phyloP scores from a whole-genome alignment of 2,888 invertebrate genomes.

The Ethmia dodecea region DNA sequence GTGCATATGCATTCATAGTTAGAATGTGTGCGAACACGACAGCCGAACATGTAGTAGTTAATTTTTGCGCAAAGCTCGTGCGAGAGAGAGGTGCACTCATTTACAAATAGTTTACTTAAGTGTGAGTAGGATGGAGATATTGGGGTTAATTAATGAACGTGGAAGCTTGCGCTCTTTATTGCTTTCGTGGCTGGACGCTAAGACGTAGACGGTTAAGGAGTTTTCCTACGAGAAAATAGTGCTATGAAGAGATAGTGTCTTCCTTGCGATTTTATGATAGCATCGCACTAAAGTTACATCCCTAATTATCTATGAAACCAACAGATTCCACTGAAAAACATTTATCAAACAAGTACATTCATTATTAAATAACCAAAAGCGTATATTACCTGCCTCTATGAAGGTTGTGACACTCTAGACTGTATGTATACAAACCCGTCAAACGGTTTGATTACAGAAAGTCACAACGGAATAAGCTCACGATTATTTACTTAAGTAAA shows the following conservation, averaged over 20 bases:
- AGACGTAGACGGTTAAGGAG: conserved; percentile 71
- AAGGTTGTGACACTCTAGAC: too few species aligned
- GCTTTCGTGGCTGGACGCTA: conserved; percentile 75
- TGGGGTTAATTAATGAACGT: conserved; percentile 79
- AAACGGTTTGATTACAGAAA: too few species aligned
- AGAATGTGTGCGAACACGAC: conserved; percentile 61
- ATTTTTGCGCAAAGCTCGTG: conserved; percentile 78
- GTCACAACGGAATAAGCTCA: too few species aligned
- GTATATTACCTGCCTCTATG: too few species aligned
- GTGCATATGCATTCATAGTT: conserved; percentile 69
- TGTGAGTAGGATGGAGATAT: conserved; percentile 54
- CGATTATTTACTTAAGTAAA: too few species aligned
- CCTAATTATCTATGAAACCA: too few species aligned
- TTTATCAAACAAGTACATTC: too few species aligned
- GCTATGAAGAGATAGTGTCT: conserved; percentile 45
- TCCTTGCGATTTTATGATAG: conserved; percentile 28
- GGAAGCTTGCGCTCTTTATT: conserved; percentile 78
- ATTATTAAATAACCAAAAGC: too few species aligned
- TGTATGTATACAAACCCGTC: too few species aligned
- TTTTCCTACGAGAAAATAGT: conserved; percentile 68
- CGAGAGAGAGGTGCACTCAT: conserved; percentile 67
- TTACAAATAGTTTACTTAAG: conserved; percentile 66
- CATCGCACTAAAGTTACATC: too few species aligned
- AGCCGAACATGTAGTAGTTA: conserved; percentile 71
- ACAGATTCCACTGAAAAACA: too few species aligned